Percentiles rank a stretch among this genome's conserved stretches.
These are phyloP conservation scores for Empis stercorea DNA, from an alignment of 2,888 invertebrate genomes.

Conservation along the genomic window DNA sequence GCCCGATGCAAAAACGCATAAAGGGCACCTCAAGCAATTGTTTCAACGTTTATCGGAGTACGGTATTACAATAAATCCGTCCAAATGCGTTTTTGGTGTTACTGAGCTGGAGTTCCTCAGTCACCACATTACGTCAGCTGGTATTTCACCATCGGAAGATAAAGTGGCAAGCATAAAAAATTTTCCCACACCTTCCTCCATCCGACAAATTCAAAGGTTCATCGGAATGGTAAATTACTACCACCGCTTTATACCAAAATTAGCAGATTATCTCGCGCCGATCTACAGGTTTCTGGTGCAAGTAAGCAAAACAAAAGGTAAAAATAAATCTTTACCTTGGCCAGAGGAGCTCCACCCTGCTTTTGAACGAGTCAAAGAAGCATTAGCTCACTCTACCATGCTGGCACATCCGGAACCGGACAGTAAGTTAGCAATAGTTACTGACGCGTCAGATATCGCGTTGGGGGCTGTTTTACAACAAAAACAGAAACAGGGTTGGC, in stretches of 20 bases:
- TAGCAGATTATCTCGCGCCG: not conserved
- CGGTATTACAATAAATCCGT: slow-evolving; percentile 1
- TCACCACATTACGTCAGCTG: not conserved
- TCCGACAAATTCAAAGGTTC: not conserved
- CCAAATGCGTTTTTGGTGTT: slow-evolving; percentile 6
- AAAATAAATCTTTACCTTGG: not conserved
- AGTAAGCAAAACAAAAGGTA: not conserved
- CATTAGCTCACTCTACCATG: not conserved
- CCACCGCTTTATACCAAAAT: slow-evolving; percentile 3
- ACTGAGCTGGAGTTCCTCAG: slow-evolving; percentile 3
- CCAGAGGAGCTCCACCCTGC: not conserved
- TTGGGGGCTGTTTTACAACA: slow-evolving; percentile 2
- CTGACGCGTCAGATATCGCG: slow-evolving; percentile 1
- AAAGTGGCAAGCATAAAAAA: not conserved
- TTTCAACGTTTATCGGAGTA: not conserved
- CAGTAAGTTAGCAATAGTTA: not conserved
- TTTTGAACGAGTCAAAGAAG: slow-evolving; percentile 1
- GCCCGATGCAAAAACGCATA: not conserved
- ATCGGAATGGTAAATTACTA: slow-evolving; percentile 2
- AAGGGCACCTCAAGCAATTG: not conserved
- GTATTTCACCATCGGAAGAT: not conserved
- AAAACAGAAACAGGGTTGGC: not conserved
- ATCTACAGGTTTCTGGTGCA: not conserved
- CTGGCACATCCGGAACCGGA: not conserved
- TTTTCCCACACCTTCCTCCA: not conserved